These are phyloP conservation scores for Rhyzopertha dominica DNA, from an alignment of 1,140 invertebrate species.

Conservation along the genomic window DNA sequence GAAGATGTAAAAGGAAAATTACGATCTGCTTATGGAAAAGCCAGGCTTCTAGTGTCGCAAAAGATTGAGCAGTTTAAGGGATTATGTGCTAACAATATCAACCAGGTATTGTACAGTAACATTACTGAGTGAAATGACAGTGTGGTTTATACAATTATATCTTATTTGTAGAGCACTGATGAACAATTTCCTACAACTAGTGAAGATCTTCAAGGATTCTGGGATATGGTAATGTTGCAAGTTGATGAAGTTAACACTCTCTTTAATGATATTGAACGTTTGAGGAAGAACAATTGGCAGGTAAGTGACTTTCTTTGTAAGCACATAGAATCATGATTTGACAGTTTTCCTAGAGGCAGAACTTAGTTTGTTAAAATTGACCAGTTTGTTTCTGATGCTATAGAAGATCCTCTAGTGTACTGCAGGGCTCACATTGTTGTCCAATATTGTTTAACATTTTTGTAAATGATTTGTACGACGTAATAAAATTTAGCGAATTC, in stretches of 20 bases:
- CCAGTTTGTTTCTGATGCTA: too few species aligned
- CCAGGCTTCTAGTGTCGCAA: conserved; percentile 78
- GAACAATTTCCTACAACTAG: conserved; percentile 83
- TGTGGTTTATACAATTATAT: conserved; percentile 3
- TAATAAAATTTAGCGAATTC: too few species aligned
- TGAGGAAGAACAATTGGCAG: conserved; percentile 68
- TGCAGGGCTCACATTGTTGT: too few species aligned
- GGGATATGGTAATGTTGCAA: conserved; percentile 95
- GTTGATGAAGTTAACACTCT: conserved; percentile 73
- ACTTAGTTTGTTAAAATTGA: too few species aligned
- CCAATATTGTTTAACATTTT: too few species aligned
- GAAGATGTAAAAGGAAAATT: conserved; percentile 80
- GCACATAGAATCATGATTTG: not conserved
- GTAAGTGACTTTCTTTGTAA: conserved; percentile 21
- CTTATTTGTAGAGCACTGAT: conserved; percentile 52
- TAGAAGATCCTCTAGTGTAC: too few species aligned
- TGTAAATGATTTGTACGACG: too few species aligned
- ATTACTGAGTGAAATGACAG: not conserved
- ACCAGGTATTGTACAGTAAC: conserved; percentile 51
- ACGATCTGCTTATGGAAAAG: conserved; percentile 85
- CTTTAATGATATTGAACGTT: conserved; percentile 68
- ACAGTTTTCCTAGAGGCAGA: not conserved
- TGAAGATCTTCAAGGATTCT: conserved; percentile 90
- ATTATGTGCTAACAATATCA: conserved; percentile 72
- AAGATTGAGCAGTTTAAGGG: conserved; percentile 94